Evolutionary conservation across 2,888 invertebrate genomes (phyloP).

Genomic region (Mesodorylaimus sp.): DNA sequence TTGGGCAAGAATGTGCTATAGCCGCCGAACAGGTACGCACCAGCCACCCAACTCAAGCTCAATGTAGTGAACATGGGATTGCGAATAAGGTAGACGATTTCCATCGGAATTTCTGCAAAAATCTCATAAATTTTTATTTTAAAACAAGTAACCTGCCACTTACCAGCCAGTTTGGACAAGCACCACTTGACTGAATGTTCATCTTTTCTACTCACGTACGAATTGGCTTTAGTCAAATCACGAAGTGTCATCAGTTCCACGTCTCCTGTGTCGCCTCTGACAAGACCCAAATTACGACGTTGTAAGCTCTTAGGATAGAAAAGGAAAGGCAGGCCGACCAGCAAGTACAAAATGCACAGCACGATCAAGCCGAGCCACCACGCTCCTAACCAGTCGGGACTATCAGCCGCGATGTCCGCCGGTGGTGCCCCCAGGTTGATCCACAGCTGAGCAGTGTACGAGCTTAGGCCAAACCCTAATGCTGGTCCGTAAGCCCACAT

Average conservation of each 20-base stretch:
- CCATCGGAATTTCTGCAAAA: background rate
- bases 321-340: background rate
- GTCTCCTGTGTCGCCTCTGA: too few species aligned
- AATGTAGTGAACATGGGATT: background rate
- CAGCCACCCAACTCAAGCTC: background rate
- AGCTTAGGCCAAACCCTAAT: background rate
- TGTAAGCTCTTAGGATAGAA: background rate
- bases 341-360: background rate
- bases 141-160: background rate
- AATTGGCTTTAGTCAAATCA: background rate
- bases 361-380: constrained; percentile 2
- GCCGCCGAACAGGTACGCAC: constrained; percentile 1
- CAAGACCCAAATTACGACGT: background rate
- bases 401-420: background rate
- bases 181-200: background rate
- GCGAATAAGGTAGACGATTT: background rate
- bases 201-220: background rate
- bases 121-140: background rate
- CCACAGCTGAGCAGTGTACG: background rate
- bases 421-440: background rate
- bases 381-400: background rate
- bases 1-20: constrained; percentile 2
- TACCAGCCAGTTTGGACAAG: background rate
- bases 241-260: background rate
- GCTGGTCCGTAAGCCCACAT: constrained; percentile 5